A percentile compares a stretch with the other conserved stretches of the same genome.
These are phyloP conservation scores for Neuroterus valhalla DNA, from an alignment of 1,140 invertebrate genomes.

Conservation along the genomic window DNA sequence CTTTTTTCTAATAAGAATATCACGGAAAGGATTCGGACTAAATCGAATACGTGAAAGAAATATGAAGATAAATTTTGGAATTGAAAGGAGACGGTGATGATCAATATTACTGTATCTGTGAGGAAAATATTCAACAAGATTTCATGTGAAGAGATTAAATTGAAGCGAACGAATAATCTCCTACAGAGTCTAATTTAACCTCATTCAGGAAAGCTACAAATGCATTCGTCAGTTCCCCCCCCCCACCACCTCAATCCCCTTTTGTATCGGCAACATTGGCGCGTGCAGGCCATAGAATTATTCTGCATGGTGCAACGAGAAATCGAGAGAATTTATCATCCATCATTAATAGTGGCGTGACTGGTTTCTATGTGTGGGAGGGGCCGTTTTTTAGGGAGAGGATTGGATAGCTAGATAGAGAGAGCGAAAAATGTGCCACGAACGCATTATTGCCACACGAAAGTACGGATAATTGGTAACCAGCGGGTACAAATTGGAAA, in stretches of 20 bases:
- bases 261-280: conserved; percentile 12
- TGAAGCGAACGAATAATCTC: conserved; percentile 17
- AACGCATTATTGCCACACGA: conserved; percentile 31
- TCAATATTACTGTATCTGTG: too few species aligned
- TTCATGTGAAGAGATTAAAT: too few species aligned
- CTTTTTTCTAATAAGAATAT: too few species aligned
- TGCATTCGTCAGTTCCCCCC: conserved; percentile 20
- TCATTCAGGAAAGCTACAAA: conserved; percentile 20
- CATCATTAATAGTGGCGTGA: conserved; percentile 23
- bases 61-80: too few species aligned
- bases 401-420: background rate
- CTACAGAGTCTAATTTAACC: conserved; percentile 15
- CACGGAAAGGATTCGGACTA: too few species aligned
- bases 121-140: too few species aligned
- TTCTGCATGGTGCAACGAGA: conserved; percentile 21
- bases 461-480: conserved; percentile 37
- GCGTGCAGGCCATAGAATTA: conserved; percentile 25
- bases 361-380: background rate
- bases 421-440: conserved; percentile 36
- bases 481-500: conserved; percentile 37
- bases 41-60: conserved; percentile 12
- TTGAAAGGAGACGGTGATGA: too few species aligned
- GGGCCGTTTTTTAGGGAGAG: background rate
- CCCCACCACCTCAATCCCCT: background rate
- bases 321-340: conserved; percentile 29